phyloP scores from a whole-genome alignment of 2,888 invertebrate genomes.

The Allophyes oxyacanthae region DNA sequence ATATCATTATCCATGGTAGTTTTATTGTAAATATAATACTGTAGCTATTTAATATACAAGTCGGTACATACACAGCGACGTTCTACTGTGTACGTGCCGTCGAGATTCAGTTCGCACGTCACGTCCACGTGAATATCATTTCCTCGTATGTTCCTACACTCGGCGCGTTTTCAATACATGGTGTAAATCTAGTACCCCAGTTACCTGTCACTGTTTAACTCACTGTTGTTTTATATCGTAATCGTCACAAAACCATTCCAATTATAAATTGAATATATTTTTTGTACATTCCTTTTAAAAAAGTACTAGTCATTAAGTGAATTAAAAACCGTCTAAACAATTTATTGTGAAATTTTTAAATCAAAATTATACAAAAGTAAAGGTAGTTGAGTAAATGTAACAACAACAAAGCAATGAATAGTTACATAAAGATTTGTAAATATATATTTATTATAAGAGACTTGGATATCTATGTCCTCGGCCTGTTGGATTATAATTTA shows the following conservation, averaged over 20 bases:
- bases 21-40: constrained; percentile 72
- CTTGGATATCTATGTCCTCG: constrained; percentile 20
- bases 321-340: constrained; percentile 47
- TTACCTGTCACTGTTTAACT: constrained; percentile 12
- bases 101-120: constrained; percentile 35
- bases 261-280: constrained; percentile 50
- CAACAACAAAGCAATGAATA: constrained; percentile 35
- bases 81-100: constrained; percentile 49
- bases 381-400: constrained; percentile 47
- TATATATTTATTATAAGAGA: constrained; percentile 40
- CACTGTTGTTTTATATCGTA: constrained; percentile 35
- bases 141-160: constrained; percentile 55
- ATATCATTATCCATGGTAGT: constrained; percentile 69
- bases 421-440: constrained; percentile 36
- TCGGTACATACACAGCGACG: constrained; percentile 59
- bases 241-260: constrained; percentile 60
- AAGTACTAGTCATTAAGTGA: constrained; percentile 66
- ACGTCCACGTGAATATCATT: constrained; percentile 44
- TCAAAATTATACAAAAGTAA: constrained; percentile 41
- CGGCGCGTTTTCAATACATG: constrained; percentile 49
- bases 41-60: constrained; percentile 67
- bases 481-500: constrained; percentile 51
- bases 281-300: constrained; percentile 63
- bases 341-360: constrained; percentile 37
- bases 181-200: constrained; percentile 33